Percentiles rank a stretch among this genome's conserved stretches.
These are phyloP conservation scores for Coelopa frigida DNA, from an alignment of 1,140 invertebrate species.

Conservation along the genomic window DNA sequence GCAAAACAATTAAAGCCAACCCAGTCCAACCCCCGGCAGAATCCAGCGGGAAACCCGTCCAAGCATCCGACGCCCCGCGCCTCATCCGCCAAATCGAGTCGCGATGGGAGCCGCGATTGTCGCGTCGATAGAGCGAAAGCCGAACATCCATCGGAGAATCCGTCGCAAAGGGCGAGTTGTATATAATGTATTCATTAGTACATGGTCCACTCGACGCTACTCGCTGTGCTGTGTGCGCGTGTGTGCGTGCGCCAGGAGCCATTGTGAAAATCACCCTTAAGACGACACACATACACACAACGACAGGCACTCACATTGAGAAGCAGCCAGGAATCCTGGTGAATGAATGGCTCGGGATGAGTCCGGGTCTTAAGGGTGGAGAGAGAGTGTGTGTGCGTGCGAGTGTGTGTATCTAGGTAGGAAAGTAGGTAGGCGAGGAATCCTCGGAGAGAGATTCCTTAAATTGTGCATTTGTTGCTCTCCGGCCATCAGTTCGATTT, in stretches of 20 bases:
- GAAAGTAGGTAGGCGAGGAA: constrained; percentile 27
- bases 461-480: constrained; percentile 30
- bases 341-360: constrained; percentile 4
- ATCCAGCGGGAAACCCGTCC: too few relatives aligned
- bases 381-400: constrained; percentile 5
- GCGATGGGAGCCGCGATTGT: too few relatives aligned
- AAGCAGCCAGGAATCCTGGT: constrained; percentile 2
- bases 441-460: constrained; percentile 24
- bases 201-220: constrained; percentile 6
- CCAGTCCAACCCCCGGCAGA: too few relatives aligned
- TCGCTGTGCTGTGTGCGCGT: constrained; percentile 15
- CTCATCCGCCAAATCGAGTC: too few relatives aligned
- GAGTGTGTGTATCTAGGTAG: constrained; percentile 23
- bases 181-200: too few relatives aligned
- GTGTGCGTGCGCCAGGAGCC: constrained; percentile 29
- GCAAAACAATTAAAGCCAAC: too few relatives aligned
- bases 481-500: constrained; percentile 33
- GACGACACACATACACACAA: neutral
- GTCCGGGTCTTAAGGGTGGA: constrained; percentile 6
- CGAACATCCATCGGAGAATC: too few relatives aligned
- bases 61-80: too few relatives aligned
- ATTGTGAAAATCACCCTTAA: constrained; percentile 24
- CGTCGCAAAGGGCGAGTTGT: too few relatives aligned
- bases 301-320: neutral
- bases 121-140: too few relatives aligned